Percentiles rank a stretch among this genome's conserved stretches.
These are phyloP conservation scores for Cirrhinus mrigala DNA, from an alignment of 2,797 vertebrate species.

Conservation along the genomic window DNA sequence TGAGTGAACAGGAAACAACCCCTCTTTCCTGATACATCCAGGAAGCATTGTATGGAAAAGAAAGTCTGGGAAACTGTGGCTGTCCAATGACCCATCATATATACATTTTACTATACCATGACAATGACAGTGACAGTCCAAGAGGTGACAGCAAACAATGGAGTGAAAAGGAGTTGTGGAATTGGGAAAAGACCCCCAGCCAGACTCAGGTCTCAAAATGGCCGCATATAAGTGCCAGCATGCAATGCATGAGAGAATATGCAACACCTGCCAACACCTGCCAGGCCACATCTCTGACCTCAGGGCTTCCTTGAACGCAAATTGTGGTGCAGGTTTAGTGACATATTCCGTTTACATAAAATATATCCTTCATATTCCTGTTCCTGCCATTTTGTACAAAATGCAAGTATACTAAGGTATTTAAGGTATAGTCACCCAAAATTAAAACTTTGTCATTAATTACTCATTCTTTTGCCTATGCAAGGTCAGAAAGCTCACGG, in stretches of 20 bases:
- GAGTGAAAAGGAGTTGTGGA: neutral
- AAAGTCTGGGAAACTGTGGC: slow-evolving; percentile 5
- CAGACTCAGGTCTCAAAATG: neutral
- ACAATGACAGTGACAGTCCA: neutral
- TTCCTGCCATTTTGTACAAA: neutral
- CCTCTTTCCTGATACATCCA: slow-evolving; percentile 23
- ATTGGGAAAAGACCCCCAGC: neutral
- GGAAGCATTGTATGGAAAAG: slow-evolving; percentile 23
- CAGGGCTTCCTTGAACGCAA: neutral
- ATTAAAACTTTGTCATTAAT: too few species aligned
- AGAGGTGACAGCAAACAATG: slow-evolving; percentile 16
- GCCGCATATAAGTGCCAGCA: neutral
- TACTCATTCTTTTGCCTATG: too few species aligned
- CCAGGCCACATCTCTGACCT: neutral
- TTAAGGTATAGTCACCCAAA: too few species aligned
- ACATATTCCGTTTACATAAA: neutral
- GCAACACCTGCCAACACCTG: slow-evolving; percentile 25
- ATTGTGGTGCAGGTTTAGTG: neutral
- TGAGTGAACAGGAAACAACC: neutral
- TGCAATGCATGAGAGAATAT: neutral
- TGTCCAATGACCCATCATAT: neutral
- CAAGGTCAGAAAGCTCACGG: too few species aligned
- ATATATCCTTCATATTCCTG: neutral
- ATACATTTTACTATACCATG: neutral
- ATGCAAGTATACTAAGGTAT: neutral